Conservation (phyloP, 2,888 invertebrate species). For the Melieria picta region DNA sequence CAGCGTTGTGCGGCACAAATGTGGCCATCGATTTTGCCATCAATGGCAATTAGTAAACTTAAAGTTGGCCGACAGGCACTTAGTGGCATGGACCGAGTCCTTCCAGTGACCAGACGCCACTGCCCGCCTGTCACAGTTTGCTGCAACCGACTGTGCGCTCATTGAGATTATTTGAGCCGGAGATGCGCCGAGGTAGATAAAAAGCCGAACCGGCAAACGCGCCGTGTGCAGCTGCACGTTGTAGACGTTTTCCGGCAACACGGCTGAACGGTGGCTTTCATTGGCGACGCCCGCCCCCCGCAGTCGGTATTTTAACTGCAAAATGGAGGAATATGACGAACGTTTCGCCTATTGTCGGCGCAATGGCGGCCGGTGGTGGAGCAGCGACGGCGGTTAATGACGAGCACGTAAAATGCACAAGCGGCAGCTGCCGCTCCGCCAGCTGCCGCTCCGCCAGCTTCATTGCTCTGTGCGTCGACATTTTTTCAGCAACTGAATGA, state of each 20-base stretch:
- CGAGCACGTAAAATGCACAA: neutral
- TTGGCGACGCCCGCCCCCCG: too few relatives aligned
- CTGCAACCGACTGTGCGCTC: neutral
- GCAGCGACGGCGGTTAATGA: neutral
- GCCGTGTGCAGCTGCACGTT: too few relatives aligned
- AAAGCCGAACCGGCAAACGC: neutral
- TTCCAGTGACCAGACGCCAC: neutral
- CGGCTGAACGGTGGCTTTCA: too few relatives aligned
- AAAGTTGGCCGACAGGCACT: constrained; percentile 20
- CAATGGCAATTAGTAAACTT: constrained; percentile 33
- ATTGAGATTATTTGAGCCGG: neutral
- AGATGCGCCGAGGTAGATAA: neutral
- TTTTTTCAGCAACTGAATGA: neutral
- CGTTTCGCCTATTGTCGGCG: too few relatives aligned
- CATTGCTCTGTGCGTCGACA: neutral
- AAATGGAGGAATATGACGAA: too few relatives aligned
- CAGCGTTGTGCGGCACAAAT: too few relatives aligned
- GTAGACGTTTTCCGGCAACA: too few relatives aligned
- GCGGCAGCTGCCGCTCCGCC: too few relatives aligned
- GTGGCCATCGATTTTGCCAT: constrained; percentile 28
- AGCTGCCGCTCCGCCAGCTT: neutral
- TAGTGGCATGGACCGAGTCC: neutral
- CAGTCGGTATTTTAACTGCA: too few relatives aligned
- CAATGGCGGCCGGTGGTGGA: too few relatives aligned
- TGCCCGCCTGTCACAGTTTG: constrained; percentile 9